Conservation (phyloP, 2,888 invertebrate species). For the Sarcophaga variegata region DNA sequence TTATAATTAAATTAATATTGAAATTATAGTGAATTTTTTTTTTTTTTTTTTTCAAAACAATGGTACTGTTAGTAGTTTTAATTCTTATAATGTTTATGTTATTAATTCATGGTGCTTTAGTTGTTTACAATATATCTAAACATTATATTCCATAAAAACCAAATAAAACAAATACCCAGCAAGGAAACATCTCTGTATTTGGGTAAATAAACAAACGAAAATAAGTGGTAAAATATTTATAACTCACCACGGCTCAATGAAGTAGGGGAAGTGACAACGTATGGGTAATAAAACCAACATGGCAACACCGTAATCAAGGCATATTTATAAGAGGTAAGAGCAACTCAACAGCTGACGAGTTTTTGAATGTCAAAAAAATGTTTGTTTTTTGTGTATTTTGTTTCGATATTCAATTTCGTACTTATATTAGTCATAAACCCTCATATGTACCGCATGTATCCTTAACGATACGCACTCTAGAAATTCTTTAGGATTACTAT, state of each 20-base stretch:
- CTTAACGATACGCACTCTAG: too few relatives aligned
- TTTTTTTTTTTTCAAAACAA: neutral
- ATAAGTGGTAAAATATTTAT: neutral
- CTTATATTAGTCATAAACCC: too few relatives aligned
- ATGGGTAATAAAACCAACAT: slow-evolving; percentile 1
- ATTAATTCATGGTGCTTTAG: slow-evolving; percentile 17
- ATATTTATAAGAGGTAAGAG: too few relatives aligned
- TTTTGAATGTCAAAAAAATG: too few relatives aligned
- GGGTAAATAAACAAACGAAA: neutral
- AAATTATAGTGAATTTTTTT: neutral
- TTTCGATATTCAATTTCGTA: too few relatives aligned
- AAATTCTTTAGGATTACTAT: too few relatives aligned
- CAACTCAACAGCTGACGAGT: too few relatives aligned
- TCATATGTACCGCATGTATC: too few relatives aligned
- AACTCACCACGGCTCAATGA: slow-evolving; percentile 18
- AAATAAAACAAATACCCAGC: neutral
- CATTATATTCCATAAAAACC: neutral
- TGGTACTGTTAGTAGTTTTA: slow-evolving; percentile 32
- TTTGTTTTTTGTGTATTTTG: too few relatives aligned
- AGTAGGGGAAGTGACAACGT: slow-evolving; percentile 11
- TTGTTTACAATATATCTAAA: slow-evolving; percentile 27
- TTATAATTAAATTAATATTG: too few relatives aligned
- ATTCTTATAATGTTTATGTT: slow-evolving; percentile 17
- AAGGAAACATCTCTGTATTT: slow-evolving; percentile 14
- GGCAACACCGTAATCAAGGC: slow-evolving; percentile 37